Conservation (phyloP, 2,797 vertebrate genomes). For the Pteronotus mesoamericanus region DNA sequence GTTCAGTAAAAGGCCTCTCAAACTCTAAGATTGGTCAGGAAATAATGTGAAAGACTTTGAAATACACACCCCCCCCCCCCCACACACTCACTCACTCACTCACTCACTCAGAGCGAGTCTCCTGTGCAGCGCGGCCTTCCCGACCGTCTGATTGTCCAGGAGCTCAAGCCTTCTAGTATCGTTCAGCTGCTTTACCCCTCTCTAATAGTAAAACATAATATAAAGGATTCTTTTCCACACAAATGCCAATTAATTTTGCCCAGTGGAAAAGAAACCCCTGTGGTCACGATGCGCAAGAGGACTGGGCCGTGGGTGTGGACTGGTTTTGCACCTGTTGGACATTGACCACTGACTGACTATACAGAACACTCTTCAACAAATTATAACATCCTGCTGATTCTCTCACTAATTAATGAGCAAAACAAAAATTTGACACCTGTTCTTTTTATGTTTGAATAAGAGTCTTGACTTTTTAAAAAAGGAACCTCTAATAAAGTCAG, state of each 20-base stretch:
- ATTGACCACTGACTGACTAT: not conserved
- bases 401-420: not conserved
- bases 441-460: slow-evolving; percentile 16
- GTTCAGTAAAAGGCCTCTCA: not conserved
- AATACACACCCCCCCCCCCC: too few species aligned
- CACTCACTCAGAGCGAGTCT: too few species aligned
- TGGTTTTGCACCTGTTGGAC: not conserved
- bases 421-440: not conserved
- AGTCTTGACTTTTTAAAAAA: not conserved
- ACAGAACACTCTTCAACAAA: not conserved
- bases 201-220: not conserved
- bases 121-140: not conserved
- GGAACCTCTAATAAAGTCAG: not conserved
- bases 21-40: not conserved
- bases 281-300: too few species aligned
- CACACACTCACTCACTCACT: too few species aligned
- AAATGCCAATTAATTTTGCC: not conserved
- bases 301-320: not conserved
- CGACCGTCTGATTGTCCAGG: not conserved
- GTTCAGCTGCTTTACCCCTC: not conserved
- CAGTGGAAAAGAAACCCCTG: not conserved
- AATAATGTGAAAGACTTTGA: not conserved
- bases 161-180: not conserved
- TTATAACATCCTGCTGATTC: not conserved
- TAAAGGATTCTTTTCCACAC: not conserved